These are phyloP conservation scores for Phylloscopus trochilus DNA, from an alignment of 2,113 vertebrate genomes.

Conservation along the genomic window DNA sequence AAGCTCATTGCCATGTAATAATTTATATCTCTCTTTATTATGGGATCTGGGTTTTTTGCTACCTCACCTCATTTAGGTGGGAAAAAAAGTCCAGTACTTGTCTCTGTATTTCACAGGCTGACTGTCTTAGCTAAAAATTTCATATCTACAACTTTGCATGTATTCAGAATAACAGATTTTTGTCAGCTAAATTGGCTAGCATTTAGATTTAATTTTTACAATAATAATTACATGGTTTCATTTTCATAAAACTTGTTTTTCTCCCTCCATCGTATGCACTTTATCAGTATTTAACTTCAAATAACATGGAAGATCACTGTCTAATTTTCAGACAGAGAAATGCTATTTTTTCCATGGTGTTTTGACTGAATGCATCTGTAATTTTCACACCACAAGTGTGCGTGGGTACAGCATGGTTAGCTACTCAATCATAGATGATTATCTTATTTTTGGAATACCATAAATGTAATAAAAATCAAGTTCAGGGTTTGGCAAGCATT, in stretches of 20 bases:
- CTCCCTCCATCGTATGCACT: neutral
- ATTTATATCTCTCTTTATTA: neutral
- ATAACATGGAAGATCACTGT: slow-evolving; percentile 12
- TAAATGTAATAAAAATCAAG: slow-evolving; percentile 64
- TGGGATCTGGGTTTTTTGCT: neutral
- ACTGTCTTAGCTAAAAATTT: neutral
- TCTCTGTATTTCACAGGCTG: neutral
- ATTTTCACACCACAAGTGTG: slow-evolving; percentile 73
- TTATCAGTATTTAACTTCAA: slow-evolving; percentile 42
- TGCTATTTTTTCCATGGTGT: slow-evolving; percentile 56
- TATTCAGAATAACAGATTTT: neutral
- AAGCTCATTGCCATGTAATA: neutral
- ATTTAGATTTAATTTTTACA: neutral
- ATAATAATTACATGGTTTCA: neutral
- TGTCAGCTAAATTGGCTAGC: neutral
- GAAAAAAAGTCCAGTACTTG: neutral
- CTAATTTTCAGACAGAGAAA: slow-evolving; percentile 60
- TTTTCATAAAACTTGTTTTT: slow-evolving; percentile 37
- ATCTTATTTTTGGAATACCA: slow-evolving; percentile 72
- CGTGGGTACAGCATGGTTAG: slow-evolving; percentile 67
- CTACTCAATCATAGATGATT: slow-evolving; percentile 63
- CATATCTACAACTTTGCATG: neutral
- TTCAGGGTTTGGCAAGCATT: slow-evolving; percentile 29
- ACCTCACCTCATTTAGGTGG: neutral
- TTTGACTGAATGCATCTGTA: slow-evolving; percentile 67